phyloP scores from a whole-genome alignment of 1,140 invertebrate genomes.

The Colletes gigas region DNA sequence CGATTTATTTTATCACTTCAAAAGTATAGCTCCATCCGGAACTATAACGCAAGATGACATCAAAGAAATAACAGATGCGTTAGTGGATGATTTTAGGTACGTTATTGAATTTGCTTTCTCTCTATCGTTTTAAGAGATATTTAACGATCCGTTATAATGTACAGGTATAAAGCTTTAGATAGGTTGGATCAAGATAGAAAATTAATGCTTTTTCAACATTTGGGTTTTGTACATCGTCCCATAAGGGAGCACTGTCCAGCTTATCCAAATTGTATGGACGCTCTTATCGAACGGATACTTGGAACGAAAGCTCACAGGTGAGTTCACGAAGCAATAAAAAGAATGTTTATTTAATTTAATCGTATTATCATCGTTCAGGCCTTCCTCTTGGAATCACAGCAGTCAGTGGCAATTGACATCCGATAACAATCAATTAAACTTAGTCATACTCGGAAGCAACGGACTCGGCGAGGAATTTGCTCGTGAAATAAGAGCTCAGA shows the following conservation, averaged over 20 bases:
- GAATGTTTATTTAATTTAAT: slow-evolving; percentile 19
- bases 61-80: slow-evolving; percentile 94
- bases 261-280: slow-evolving; percentile 94
- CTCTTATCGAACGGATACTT: slow-evolving; percentile 89
- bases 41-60: slow-evolving; percentile 97
- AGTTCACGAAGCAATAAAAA: neutral
- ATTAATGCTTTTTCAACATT: slow-evolving; percentile 95
- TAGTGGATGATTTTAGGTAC: slow-evolving; percentile 94
- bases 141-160: slow-evolving; percentile 22
- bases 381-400: slow-evolving; percentile 86
- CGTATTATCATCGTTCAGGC: slow-evolving; percentile 77
- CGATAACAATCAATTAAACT: slow-evolving; percentile 87
- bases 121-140: neutral
- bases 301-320: slow-evolving; percentile 86
- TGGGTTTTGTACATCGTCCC: slow-evolving; percentile 97
- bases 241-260: slow-evolving; percentile 96
- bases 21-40: slow-evolving; percentile 92
- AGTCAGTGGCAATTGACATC: slow-evolving; percentile 85
- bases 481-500: slow-evolving; percentile 87
- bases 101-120: slow-evolving; percentile 6
- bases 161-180: slow-evolving; percentile 94
- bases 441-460: slow-evolving; percentile 88
- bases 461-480: slow-evolving; percentile 90
- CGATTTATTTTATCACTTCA: slow-evolving; percentile 96
- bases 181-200: slow-evolving; percentile 96